Base-by-base conservation (phyloP, 23 tunicate genomes). In the Halocynthia aurantium region DNA sequence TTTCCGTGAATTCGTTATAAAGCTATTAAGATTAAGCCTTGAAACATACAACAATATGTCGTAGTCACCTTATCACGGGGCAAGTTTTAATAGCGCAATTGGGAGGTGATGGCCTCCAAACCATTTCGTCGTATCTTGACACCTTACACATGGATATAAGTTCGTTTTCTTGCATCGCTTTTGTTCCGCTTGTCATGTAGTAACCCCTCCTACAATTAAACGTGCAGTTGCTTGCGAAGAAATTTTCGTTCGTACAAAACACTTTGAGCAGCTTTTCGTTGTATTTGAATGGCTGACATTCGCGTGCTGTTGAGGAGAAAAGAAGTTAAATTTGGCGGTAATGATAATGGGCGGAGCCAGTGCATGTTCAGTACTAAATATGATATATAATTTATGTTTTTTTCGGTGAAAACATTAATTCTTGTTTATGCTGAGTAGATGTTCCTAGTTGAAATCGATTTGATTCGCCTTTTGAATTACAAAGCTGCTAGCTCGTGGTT, bases 11-110 rank as follows among this genome's bases (percentile, higher is more conserved):
- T 60, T 60, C 17, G 64, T 1, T 18, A 15, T n/a, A n/a, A 60
- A 15, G 64, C 64, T 2, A 60, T 60, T 4, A 60, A 60, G 64
- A 60, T 18, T 60, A 60, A 15, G 64, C 64, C 18, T 15, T n/a
- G 64, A n/a, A 60, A 60, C 4, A 60, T 60, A 60, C 2, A 60
- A n/a, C 64, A 15, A 60, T 15, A 60, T 60, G 17, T 60, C 31
- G 13, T 17, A 71, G 55, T 71, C 51, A 71, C 76, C 22, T 51
- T 5, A 71, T 5, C 19, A 44, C 58, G 12, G 57, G 58, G 57
- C 76, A 71, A 9, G 55, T 71, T 71, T 71, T 71, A 17, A 50
- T 71, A 53, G 6, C 17, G 51, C 76, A 71, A 18, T 11, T 71
- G 1, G 76, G 76, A 22, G 22, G 18, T 9, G 57, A 54, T n/a